Base-by-base conservation (phyloP, 1,140 invertebrate genomes). In the Pomacea maculata region DNA sequence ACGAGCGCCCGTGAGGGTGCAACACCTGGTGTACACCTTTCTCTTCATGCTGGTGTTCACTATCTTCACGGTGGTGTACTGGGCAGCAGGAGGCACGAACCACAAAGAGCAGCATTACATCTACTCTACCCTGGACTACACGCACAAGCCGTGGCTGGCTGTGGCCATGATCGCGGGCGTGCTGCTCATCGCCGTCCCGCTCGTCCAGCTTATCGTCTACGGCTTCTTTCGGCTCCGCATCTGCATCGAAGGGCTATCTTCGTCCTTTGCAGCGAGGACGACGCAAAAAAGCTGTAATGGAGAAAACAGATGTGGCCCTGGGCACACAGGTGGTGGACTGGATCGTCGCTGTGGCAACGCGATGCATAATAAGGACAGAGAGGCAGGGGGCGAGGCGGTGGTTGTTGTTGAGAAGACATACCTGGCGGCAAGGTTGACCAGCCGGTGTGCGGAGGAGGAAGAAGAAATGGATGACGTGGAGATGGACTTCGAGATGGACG, bases 51-150 rank as follows among this genome's bases (percentile, higher is more conserved):
- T 93, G 1, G 85, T 91, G 7, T 97, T 96, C 88, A 86, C 94
- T 1, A 82, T 94, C n/a, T 96, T 97, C 87, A 94, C 93, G 1
- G 85, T 94, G 9, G 92, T 95, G 34, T 96, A 96, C 88, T 96
- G 94, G 87, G 75, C 90, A 6, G 93, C 93, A 57, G 96, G 95
- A 17, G 96, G 95, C 70, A 87, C 84, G 17, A 89, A 89, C 79
- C 74, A 92, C 92, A 94, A 90, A 86, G 91, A 85, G 7, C 79
- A 86, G 25, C 77, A 80, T 52, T 90, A 87, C 80, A 88, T 91
- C 64, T 91, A 91, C 84, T 74, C 86, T 14, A 83, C 88, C 19
- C 79, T 92, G 25, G 87, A 92, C 81, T 92, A 89, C 83, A 65
- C 80, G 10, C 76, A 81, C 21, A 80, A 80, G 21, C 82, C 86